phyloP scores from a whole-genome alignment of 2,888 invertebrate species.

The Mimachlamys varia region DNA sequence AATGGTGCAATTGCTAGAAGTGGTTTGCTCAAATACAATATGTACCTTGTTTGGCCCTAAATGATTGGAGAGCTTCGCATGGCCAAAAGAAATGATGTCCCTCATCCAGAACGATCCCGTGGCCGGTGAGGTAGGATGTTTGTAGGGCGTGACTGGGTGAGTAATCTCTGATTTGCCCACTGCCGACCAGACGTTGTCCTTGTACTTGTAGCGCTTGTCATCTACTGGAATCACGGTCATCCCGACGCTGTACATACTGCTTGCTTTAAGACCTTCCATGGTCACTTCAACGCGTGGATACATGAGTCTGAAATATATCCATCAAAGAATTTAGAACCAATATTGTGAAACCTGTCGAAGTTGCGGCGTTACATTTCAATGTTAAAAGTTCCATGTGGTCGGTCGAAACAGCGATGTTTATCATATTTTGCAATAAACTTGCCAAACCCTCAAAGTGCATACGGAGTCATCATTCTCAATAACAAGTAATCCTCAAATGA shows the following conservation, averaged over 20 bases:
- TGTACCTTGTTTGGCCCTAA: not conserved
- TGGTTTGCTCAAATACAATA: not conserved
- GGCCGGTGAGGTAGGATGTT: slow-evolving; percentile 81
- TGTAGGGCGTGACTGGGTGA: slow-evolving; percentile 62
- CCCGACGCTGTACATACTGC: slow-evolving; percentile 54
- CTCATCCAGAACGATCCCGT: slow-evolving; percentile 80
- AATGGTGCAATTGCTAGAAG: no score
- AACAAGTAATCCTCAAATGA: no score
- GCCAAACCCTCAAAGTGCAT: no score
- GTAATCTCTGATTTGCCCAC: slow-evolving; percentile 62
- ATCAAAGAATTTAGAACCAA: no score
- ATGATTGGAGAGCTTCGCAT: slow-evolving; percentile 80
- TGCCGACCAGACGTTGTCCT: slow-evolving; percentile 63
- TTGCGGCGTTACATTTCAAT: no score
- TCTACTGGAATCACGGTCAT: slow-evolving; percentile 64
- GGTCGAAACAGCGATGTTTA: no score
- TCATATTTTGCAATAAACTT: no score
- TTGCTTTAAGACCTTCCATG: slow-evolving; percentile 55
- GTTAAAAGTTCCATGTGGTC: no score
- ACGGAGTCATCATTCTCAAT: no score
- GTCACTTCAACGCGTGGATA: slow-evolving; percentile 64
- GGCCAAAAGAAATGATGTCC: slow-evolving; percentile 72
- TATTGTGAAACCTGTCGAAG: no score
- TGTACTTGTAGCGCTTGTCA: slow-evolving; percentile 63
- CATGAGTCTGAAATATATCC: slow-evolving; percentile 64